phyloP scores from a whole-genome alignment of 92 coral and sea anemone genomes.

The Siderastrea radians region DNA sequence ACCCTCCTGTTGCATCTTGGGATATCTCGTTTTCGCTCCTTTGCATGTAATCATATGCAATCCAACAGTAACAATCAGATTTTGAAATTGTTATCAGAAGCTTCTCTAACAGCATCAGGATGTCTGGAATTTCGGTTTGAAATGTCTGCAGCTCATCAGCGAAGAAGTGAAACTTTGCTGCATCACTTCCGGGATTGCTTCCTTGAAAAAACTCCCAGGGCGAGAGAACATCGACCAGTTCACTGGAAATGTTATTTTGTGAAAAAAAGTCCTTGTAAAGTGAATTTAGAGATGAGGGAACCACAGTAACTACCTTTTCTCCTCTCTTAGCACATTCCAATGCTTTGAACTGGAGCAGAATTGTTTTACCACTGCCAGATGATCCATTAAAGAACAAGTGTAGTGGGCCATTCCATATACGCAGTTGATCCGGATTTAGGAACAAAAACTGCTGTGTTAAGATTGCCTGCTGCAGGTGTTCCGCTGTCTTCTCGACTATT shows the following conservation, averaged over 20 bases:
- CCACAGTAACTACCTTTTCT: slow-evolving; percentile 8
- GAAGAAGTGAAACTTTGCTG: slow-evolving; percentile 14
- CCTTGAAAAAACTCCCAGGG: slow-evolving; percentile 5
- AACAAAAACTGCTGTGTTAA: slow-evolving; percentile 26
- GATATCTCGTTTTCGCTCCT: not conserved
- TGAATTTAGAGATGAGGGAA: not conserved
- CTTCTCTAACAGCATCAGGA: not conserved
- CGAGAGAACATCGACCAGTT: slow-evolving; percentile 7
- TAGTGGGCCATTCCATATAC: slow-evolving; percentile 27
- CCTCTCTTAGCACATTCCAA: slow-evolving; percentile 14
- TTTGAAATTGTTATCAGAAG: not conserved
- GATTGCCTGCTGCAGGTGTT: slow-evolving; percentile 9
- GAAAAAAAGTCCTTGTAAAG: slow-evolving; percentile 21
- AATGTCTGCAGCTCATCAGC: slow-evolving; percentile 30
- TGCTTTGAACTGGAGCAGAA: slow-evolving; percentile 49
- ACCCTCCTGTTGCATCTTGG: slow-evolving; percentile 5
- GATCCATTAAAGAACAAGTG: slow-evolving; percentile 23
- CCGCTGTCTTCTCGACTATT: slow-evolving; percentile 9
- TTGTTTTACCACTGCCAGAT: slow-evolving; percentile 30
- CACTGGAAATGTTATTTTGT: not conserved
- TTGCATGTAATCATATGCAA: slow-evolving; percentile 46
- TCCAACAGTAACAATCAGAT: slow-evolving; percentile 14
- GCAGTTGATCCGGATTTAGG: slow-evolving; percentile 31
- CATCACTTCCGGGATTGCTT: not conserved
- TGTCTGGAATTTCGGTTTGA: slow-evolving; percentile 18